A percentile compares a stretch with the other conserved stretches of the same genome.
Evolutionary conservation across 53 echinoderm and acorn worm species (phyloP).

Genomic region (Paracentrotus lividus): DNA sequence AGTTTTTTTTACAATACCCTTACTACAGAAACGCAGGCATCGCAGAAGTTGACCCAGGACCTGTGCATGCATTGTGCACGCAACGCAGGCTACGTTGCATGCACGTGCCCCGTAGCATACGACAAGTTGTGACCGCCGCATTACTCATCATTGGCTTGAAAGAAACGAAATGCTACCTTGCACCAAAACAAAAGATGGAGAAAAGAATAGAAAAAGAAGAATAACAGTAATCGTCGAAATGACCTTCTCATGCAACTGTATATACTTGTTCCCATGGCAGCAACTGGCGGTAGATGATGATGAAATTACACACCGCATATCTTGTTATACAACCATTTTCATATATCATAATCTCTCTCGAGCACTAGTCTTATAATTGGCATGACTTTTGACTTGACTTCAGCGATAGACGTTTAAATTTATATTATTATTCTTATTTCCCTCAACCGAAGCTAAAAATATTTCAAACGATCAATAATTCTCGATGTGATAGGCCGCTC

Average conservation of each 20-base stretch:
- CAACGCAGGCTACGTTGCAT: too few relatives aligned
- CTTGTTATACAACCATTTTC: background rate
- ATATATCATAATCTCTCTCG: background rate
- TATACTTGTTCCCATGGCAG: background rate
- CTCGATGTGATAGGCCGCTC: background rate
- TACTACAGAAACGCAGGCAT: too few relatives aligned
- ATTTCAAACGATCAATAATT: slow-evolving; percentile 2
- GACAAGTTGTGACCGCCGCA: too few relatives aligned
- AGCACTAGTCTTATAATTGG: background rate
- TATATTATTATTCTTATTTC: background rate
- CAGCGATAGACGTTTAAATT: background rate
- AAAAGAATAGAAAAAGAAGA: background rate
- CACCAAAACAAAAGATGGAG: background rate
- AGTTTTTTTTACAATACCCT: too few relatives aligned
- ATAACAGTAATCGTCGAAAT: background rate
- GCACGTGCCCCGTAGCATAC: too few relatives aligned
- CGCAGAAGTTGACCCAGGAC: too few relatives aligned
- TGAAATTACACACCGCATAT: background rate
- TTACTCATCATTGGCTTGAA: too few relatives aligned
- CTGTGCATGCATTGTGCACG: too few relatives aligned
- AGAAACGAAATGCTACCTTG: background rate
- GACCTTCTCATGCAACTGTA: background rate
- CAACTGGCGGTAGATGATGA: background rate
- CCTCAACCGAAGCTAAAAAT: background rate
- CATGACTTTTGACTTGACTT: background rate